phyloP scores from a whole-genome alignment of 2,797 vertebrate species.

The Dermochelys coriacea region DNA sequence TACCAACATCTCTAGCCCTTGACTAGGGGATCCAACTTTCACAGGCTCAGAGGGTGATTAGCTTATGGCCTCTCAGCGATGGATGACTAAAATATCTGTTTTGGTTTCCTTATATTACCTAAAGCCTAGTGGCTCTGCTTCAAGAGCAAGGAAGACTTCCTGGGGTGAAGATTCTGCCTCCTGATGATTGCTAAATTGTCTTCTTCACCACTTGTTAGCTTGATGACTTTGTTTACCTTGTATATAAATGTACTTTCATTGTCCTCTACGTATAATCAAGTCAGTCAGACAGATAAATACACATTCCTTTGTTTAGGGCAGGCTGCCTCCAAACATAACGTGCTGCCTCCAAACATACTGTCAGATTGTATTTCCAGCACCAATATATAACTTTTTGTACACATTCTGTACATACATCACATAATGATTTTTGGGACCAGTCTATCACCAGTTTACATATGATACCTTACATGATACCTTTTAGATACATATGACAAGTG shows the following conservation, averaged over 20 bases:
- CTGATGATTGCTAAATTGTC: not conserved
- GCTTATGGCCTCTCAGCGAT: not conserved
- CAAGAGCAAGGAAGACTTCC: not conserved
- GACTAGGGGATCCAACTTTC: not conserved
- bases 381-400: not conserved
- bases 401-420: not conserved
- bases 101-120: not conserved
- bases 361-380: not conserved
- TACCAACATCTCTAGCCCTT: not conserved
- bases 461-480: no score
- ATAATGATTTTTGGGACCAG: not conserved
- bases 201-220: not conserved
- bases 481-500: no score
- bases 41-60: not conserved
- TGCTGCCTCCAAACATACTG: not conserved
- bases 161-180: not conserved
- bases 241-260: no score
- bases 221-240: no score
- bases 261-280: no score
- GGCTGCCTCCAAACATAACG: not conserved
- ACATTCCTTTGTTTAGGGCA: not conserved
- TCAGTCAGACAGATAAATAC: not conserved
- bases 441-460: not conserved
- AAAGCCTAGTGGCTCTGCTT: not conserved
- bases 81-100: not conserved